Conservation (phyloP, 1,140 invertebrate genomes). For the Spodoptera frugiperda region DNA sequence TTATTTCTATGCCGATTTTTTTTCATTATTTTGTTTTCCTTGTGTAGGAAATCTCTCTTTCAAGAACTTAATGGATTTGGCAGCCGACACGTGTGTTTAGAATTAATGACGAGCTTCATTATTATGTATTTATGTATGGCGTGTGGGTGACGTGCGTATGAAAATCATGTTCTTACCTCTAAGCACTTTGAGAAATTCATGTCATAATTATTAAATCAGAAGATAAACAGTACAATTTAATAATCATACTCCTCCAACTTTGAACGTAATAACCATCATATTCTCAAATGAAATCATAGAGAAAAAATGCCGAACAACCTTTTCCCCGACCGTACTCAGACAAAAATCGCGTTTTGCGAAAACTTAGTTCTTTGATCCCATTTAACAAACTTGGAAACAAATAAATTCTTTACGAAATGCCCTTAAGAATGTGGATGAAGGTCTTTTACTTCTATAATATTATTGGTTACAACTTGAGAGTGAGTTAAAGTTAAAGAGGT, state of each 20-base stretch:
- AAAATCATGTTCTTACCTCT: background rate
- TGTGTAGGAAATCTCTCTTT: constrained; percentile 30
- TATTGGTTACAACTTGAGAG: background rate
- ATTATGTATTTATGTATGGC: constrained; percentile 12
- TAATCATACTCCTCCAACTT: background rate
- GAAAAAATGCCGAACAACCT: background rate
- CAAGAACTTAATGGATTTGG: constrained; percentile 24
- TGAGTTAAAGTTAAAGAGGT: background rate
- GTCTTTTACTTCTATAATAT: background rate
- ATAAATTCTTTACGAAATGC: background rate
- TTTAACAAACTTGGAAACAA: constrained; percentile 22
- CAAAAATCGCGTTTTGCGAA: constrained; percentile 11
- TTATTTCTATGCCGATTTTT: constrained; percentile 54
- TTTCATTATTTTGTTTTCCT: constrained; percentile 61
- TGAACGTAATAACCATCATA: background rate
- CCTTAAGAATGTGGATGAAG: background rate
- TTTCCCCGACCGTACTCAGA: background rate
- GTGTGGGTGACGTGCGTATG: background rate
- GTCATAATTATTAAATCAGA: no score
- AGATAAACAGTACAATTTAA: no score
- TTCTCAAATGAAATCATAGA: background rate
- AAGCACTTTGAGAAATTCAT: no score
- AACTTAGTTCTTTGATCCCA: constrained; percentile 30
- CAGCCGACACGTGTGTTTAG: background rate
- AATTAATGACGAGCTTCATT: constrained; percentile 6